Percentiles rank a stretch among this genome's conserved stretches.
Evolutionary conservation across 2,797 vertebrate species (phyloP).

Genomic region (Spizella passerina): DNA sequence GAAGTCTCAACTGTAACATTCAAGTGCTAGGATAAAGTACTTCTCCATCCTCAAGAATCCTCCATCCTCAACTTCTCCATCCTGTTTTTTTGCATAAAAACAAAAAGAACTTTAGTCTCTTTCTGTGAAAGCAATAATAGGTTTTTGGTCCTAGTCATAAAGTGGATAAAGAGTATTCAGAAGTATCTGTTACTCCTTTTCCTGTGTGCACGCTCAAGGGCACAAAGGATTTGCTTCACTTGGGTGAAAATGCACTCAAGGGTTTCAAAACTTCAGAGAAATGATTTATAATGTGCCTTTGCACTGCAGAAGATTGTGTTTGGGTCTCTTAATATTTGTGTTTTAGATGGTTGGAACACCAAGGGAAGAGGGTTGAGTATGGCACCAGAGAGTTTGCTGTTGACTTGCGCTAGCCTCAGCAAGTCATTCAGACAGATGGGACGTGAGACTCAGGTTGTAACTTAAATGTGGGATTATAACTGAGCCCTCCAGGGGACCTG

Average conservation of each 20-base stretch:
- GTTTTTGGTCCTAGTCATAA: background rate
- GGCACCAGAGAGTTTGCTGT: background rate
- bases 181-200: background rate
- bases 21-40: background rate
- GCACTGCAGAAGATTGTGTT: background rate
- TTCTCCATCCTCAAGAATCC: background rate
- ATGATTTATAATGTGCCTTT: background rate
- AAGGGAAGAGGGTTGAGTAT: background rate
- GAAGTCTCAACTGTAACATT: background rate
- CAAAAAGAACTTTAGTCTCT: background rate
- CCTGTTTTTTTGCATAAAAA: background rate
- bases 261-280: background rate
- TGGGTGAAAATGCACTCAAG: background rate
- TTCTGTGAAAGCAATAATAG: background rate
- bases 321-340: background rate
- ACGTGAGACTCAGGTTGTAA: background rate
- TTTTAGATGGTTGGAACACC: background rate
- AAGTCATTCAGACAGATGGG: background rate
- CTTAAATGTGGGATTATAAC: background rate
- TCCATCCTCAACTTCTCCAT: background rate
- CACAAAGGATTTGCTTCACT: background rate
- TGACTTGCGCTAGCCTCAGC: background rate
- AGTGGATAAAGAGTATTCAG: background rate
- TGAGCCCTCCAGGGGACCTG: background rate
- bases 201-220: accelerated